Conservation (phyloP, 1,140 invertebrate species). For the Camponotus floridanus region DNA sequence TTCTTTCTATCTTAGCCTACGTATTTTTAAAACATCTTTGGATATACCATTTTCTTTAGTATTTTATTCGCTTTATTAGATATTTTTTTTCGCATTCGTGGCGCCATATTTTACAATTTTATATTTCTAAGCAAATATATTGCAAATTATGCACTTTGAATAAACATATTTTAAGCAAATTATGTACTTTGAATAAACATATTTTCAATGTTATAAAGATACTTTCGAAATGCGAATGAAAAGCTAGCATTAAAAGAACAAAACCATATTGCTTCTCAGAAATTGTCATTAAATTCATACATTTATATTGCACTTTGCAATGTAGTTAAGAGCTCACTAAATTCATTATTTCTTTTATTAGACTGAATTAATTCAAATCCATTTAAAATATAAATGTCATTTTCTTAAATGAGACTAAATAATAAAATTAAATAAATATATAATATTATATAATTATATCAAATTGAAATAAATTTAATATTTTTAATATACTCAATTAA, state of each 20-base stretch:
- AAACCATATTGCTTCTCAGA: background rate
- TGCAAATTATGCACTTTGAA: slow-evolving; percentile 13
- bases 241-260: slow-evolving; percentile 5
- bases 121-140: slow-evolving; percentile 21
- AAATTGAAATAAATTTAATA: too few relatives aligned
- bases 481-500: too few relatives aligned
- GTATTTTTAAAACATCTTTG: background rate
- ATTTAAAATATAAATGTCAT: background rate
- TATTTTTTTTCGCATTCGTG: background rate
- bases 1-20: background rate
- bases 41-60: background rate
- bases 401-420: background rate
- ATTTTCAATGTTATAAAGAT: background rate
- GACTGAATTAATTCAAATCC: slow-evolving; percentile 27
- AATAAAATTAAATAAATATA: too few relatives aligned
- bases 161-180: slow-evolving; percentile 28
- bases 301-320: slow-evolving; percentile 19
- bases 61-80: background rate
- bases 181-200: slow-evolving; percentile 15
- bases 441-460: background rate
- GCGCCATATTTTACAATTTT: background rate
- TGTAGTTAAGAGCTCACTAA: background rate
- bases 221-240: background rate
- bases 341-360: slow-evolving; percentile 37
- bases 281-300: slow-evolving; percentile 9